A percentile compares a stretch with the other conserved stretches of the same genome.
These are phyloP conservation scores for Hephaestus fuliginosus DNA, from an alignment of 2,797 vertebrate species.

Conservation along the genomic window DNA sequence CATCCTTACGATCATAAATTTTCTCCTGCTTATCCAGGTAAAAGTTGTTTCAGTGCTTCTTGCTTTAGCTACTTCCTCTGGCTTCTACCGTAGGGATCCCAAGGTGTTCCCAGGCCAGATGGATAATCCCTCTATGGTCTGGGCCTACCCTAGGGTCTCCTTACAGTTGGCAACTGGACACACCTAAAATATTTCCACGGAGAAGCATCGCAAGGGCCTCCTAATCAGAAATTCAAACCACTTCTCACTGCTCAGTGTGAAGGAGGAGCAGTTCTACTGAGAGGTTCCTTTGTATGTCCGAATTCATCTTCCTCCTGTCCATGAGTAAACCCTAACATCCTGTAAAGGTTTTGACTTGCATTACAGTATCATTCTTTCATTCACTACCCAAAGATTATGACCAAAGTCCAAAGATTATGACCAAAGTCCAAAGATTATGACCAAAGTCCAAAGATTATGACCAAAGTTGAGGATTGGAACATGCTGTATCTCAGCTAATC, in stretches of 20 bases:
- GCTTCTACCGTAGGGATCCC: not conserved
- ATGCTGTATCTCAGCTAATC: not conserved
- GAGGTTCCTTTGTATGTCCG: not conserved
- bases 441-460: not conserved
- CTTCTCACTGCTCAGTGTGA: not conserved
- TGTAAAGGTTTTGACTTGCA: not conserved
- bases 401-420: not conserved
- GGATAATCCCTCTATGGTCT: conserved; percentile 22
- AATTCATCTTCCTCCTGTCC: not conserved
- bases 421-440: too few species aligned
- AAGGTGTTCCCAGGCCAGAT: conserved; percentile 19
- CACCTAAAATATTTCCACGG: conserved; percentile 28
- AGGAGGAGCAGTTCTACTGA: not conserved
- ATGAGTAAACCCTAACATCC: not conserved
- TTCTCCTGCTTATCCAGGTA: not conserved
- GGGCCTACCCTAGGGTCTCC: conserved; percentile 14
- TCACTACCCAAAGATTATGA: not conserved
- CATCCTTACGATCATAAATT: not conserved
- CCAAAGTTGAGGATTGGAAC: not conserved
- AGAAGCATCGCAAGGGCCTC: conserved; percentile 2
- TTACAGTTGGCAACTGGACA: conserved; percentile 23
- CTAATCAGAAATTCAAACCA: conserved; percentile 9
- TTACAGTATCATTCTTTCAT: not conserved
- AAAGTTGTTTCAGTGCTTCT: not conserved
- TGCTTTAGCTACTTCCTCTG: not conserved